phyloP scores from a whole-genome alignment of 1,140 invertebrate species.

The Phortica variegata region DNA sequence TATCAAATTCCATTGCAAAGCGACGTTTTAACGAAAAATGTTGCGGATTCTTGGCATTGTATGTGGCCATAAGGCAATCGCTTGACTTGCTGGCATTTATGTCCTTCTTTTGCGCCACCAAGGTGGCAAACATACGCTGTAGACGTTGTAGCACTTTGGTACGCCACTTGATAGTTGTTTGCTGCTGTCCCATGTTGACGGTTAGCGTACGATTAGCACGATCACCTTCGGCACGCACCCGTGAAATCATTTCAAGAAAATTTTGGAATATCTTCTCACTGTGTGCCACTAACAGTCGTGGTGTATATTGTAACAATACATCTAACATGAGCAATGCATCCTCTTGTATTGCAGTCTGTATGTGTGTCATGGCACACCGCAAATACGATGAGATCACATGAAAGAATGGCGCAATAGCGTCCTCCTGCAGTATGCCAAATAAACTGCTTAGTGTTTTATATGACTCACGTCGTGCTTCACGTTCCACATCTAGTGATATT shows the following conservation, averaged over 20 bases:
- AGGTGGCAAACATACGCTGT: slow-evolving; percentile 62
- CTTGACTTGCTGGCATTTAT: background rate
- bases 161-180: slow-evolving; percentile 72
- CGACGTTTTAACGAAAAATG: slow-evolving; percentile 7
- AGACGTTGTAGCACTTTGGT: slow-evolving; percentile 71
- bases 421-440: slow-evolving; percentile 60
- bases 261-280: slow-evolving; percentile 71
- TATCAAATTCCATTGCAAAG: background rate
- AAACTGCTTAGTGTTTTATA: slow-evolving; percentile 69
- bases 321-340: slow-evolving; percentile 80
- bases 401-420: slow-evolving; percentile 68
- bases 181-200: slow-evolving; percentile 66
- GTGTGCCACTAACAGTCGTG: slow-evolving; percentile 63
- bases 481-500: slow-evolving; percentile 72
- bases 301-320: slow-evolving; percentile 65
- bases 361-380: slow-evolving; percentile 84
- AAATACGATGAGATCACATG: slow-evolving; percentile 75
- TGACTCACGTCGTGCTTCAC: slow-evolving; percentile 67
- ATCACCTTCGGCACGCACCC: slow-evolving; percentile 63
- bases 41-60: slow-evolving; percentile 21
- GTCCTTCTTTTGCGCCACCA: slow-evolving; percentile 42
- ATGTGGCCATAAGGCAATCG: slow-evolving; percentile 16
- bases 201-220: slow-evolving; percentile 65
- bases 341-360: slow-evolving; percentile 74
- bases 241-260: slow-evolving; percentile 80